Evolutionary conservation across 1,140 invertebrate species (phyloP).

Genomic region (Steinernema feltiae): DNA sequence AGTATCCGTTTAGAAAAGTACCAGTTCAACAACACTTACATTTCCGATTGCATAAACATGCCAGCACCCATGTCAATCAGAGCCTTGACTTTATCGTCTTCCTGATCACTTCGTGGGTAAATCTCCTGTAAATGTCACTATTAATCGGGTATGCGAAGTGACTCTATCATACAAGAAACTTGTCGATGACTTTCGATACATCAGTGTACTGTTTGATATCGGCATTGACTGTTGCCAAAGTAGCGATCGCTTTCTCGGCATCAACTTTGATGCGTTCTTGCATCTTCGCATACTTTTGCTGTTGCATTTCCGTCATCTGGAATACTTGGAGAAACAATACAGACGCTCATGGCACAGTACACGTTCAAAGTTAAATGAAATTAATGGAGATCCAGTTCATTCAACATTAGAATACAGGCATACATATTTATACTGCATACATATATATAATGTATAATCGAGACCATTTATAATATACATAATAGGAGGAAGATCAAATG

Average conservation of each 20-base stretch:
- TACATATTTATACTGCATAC: too few species aligned
- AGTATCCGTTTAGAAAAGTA: neutral
- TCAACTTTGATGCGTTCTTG: neutral
- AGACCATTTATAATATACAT: neutral
- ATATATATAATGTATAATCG: neutral
- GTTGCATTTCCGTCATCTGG: too few species aligned
- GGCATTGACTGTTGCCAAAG: neutral
- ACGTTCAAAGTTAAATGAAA: too few species aligned
- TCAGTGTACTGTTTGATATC: neutral
- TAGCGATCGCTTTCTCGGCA: neutral
- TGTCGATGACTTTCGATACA: neutral
- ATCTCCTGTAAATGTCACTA: too few species aligned
- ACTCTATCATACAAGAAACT: neutral
- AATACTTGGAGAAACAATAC: too few species aligned
- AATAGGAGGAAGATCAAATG: neutral
- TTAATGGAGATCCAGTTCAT: too few species aligned
- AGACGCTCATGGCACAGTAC: too few species aligned
- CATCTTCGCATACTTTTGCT: neutral
- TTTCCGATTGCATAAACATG: neutral
- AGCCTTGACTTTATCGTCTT: neutral
- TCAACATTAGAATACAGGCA: too few species aligned
- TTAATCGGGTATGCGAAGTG: too few species aligned
- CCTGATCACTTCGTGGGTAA: too few species aligned
- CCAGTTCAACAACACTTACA: neutral
- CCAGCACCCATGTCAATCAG: neutral